Base-by-base conservation (phyloP, 2,797 vertebrate species). In the Galagoides demidoff region DNA sequence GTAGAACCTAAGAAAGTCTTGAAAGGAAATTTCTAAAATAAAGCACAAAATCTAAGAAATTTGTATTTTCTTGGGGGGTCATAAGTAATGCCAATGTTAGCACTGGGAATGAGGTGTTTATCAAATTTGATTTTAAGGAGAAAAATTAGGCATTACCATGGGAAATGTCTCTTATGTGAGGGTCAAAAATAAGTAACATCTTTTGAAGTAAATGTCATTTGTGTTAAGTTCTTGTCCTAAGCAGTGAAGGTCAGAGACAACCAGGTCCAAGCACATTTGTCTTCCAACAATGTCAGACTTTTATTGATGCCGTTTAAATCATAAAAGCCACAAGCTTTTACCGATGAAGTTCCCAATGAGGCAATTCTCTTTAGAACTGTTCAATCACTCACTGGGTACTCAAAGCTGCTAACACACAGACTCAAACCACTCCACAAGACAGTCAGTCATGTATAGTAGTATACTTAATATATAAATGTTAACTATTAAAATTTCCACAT, bases 1-100 rank as follows among this genome's bases (percentile, higher is more conserved):
- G 2, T 79, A 59, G 77, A 34, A 9, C 27, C 31, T 84, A 71
- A 88, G 59, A 84, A 96, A 34, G 5, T 11, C 39, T 71, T 86
- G 59, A 89, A 92, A 92, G 31, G 6, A 45, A 79, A 34, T 95
- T 91, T 95, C 57, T 92, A 96, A 96, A 74, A 78, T 55, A 93
- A 84, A 85, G 10, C 22, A n/a, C 5, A 88, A 87, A 89, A 70
- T 77, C 66, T 71, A 71, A 92, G 59, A 11, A 66, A 86, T 63
- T 94, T 89, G 57, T 45, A 92, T 79, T 95, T 90, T 94, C 59
- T 96, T 86, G 77, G 49, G 23, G 23, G 66, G 29, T 1, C 17
- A 73, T 81, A 77, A 59, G 17, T 12, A 27, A 76, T 70, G 20
- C 23, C 83, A 68, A 37, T 79, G 49, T 88, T 93, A 43, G 55